Evolutionary conservation across 2,113 vertebrate species (phyloP).

Genomic region (Halichoeres trimaculatus): DNA sequence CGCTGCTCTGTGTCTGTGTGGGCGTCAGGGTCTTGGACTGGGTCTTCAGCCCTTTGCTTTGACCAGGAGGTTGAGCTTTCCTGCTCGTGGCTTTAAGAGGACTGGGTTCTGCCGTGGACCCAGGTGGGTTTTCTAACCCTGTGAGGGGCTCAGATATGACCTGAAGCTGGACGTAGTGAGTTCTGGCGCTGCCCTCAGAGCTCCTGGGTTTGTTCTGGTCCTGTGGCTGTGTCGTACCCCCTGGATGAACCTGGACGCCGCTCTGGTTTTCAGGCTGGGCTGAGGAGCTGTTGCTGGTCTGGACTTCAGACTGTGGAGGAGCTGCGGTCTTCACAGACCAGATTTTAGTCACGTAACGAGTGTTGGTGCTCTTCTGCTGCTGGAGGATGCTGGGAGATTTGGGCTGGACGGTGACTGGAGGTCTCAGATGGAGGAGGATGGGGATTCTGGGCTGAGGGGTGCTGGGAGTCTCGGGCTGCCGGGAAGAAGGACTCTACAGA

Average conservation of each 20-base stretch:
- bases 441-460: slow-evolving; percentile 34
- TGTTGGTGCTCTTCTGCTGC: slow-evolving; percentile 5
- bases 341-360: neutral
- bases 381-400: slow-evolving; percentile 25
- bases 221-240: neutral
- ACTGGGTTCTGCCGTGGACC: neutral
- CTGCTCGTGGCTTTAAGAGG: neutral
- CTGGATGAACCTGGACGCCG: neutral
- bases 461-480: neutral
- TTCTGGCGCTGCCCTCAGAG: slow-evolving; percentile 1
- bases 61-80: neutral
- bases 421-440: slow-evolving; percentile 29
- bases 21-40: neutral
- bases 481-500: neutral
- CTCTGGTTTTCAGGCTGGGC: neutral
- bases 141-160: neutral
- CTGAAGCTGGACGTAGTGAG: neutral
- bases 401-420: slow-evolving; percentile 21
- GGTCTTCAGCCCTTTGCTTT: neutral
- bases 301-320: neutral
- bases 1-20: fast-evolving
- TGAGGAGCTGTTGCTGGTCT: neutral
- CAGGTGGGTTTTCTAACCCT: neutral
- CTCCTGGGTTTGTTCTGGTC: neutral
- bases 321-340: neutral